A percentile compares a stretch with the other conserved stretches of the same genome.
Evolutionary conservation across 2,113 vertebrate genomes (phyloP).

Genomic region (Leptosomus discolor): DNA sequence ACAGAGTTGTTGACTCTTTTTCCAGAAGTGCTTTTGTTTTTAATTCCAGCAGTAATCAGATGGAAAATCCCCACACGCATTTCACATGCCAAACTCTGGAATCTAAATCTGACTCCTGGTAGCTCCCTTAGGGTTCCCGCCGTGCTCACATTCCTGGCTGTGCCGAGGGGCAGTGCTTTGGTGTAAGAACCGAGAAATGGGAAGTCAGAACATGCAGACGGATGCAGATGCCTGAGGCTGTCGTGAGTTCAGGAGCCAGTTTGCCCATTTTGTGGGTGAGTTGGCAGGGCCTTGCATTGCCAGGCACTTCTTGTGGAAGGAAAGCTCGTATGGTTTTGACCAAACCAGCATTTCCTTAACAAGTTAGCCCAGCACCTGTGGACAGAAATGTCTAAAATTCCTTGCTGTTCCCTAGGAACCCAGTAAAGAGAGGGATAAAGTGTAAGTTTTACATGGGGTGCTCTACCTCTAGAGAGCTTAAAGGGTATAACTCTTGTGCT

Average conservation of each 20-base stretch:
- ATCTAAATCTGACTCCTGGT: not conserved
- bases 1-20: not conserved
- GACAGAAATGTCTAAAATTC: not conserved
- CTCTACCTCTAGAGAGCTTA: not conserved
- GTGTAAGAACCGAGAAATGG: accelerated
- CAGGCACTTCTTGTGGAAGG: not conserved
- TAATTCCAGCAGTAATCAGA: not conserved
- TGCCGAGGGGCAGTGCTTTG: not conserved
- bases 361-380: not conserved
- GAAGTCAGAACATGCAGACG: not conserved
- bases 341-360: not conserved
- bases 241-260: not conserved
- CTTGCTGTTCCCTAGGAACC: not conserved
- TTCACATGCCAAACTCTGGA: not conserved
- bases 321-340: not conserved
- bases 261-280: not conserved
- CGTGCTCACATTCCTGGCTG: accelerated
- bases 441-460: not conserved
- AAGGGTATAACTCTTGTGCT: not conserved
- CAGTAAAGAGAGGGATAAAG: not conserved
- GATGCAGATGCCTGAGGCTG: not conserved
- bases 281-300: accelerated
- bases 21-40: not conserved
- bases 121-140: accelerated
- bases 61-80: not conserved